Evolutionary conservation across 1,140 invertebrate genomes (phyloP).

Genomic region (Hyles euphorbiae): DNA sequence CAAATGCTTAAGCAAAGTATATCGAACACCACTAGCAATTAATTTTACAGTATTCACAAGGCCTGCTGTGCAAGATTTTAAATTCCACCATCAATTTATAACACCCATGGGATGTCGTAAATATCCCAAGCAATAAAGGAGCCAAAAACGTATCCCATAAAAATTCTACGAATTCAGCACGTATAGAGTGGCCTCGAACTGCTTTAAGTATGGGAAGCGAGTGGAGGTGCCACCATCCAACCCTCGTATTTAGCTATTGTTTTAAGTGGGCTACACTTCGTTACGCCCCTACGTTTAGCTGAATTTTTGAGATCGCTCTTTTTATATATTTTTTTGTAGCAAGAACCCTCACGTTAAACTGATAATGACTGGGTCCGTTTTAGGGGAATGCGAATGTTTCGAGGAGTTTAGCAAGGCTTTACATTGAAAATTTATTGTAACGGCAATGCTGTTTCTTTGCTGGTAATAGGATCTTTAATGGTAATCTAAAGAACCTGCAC

Average conservation of each 20-base stretch:
- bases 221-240: constrained; percentile 37
- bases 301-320: constrained; percentile 57
- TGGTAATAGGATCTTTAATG: constrained; percentile 51
- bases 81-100: constrained; percentile 48
- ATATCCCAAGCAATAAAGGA: constrained; percentile 56
- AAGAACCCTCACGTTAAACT: constrained; percentile 57
- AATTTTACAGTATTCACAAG: constrained; percentile 3
- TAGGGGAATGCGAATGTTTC: constrained; percentile 35
- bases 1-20: constrained; percentile 33
- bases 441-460: constrained; percentile 51
- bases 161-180: constrained; percentile 68
- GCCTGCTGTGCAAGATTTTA: constrained; percentile 36
- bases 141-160: constrained; percentile 49
- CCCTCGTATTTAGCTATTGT: constrained; percentile 70
- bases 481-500: constrained; percentile 44
- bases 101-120: constrained; percentile 48
- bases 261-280: constrained; percentile 69
- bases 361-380: constrained; percentile 53
- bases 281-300: constrained; percentile 61
- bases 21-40: constrained; percentile 10
- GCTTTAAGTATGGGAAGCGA: constrained; percentile 52
- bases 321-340: constrained; percentile 47
- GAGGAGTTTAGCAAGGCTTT: constrained; percentile 44
- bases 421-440: constrained; percentile 63
- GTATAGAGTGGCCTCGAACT: constrained; percentile 61